These are phyloP conservation scores for Neoitamus cyanurus DNA, from an alignment of 2,888 invertebrate species.

Conservation along the genomic window DNA sequence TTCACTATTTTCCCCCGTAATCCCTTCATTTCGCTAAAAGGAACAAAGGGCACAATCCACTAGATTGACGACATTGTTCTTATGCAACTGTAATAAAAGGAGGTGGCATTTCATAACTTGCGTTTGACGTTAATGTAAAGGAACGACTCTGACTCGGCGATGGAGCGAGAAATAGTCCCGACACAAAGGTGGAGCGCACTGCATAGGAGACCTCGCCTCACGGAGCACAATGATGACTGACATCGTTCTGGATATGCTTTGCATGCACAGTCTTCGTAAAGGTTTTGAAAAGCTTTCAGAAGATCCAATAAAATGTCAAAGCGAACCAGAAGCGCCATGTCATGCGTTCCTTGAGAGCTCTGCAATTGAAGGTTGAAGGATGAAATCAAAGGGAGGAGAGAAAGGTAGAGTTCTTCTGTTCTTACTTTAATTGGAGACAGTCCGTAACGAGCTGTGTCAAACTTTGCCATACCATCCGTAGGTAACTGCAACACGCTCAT, in stretches of 20 bases:
- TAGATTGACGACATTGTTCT: neutral
- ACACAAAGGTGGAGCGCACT: neutral
- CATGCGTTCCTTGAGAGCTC: neutral
- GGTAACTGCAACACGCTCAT: neutral
- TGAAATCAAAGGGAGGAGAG: neutral
- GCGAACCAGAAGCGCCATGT: neutral
- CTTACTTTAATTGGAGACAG: neutral
- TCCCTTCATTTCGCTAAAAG: neutral
- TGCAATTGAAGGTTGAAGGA: neutral
- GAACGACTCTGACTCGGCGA: neutral
- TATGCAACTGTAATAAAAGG: neutral
- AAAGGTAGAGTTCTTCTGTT: neutral
- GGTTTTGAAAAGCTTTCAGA: neutral
- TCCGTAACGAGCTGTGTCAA: neutral
- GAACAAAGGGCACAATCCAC: neutral
- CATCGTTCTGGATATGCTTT: neutral
- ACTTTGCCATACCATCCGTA: neutral
- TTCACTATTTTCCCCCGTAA: neutral
- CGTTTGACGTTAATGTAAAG: slow-evolving; percentile 2
- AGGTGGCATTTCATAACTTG: neutral
- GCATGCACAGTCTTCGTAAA: neutral
- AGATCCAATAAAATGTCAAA: neutral
- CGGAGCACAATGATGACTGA: neutral
- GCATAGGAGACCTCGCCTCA: neutral
- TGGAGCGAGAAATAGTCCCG: neutral